Evolutionary conservation across 1,140 invertebrate species (phyloP).

Genomic region (Teleopsis dalmanni): DNA sequence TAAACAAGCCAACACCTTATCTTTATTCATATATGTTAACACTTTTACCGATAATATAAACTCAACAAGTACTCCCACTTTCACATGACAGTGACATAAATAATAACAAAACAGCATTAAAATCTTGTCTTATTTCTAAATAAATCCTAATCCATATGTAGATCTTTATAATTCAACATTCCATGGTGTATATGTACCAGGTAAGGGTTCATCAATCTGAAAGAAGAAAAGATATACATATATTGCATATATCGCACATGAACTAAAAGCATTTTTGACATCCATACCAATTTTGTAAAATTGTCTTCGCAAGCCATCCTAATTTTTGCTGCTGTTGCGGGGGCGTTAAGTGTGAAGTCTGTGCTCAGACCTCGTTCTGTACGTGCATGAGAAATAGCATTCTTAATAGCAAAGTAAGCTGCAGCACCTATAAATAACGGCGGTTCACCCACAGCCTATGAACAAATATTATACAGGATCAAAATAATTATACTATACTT

Average conservation of each 20-base stretch:
- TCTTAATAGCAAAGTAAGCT: constrained; percentile 83
- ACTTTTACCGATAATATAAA: too few species aligned
- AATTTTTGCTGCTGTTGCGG: constrained; percentile 81
- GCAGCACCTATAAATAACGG: constrained; percentile 83
- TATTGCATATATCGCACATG: constrained; percentile 41
- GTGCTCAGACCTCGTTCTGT: constrained; percentile 54
- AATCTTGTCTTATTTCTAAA: too few species aligned
- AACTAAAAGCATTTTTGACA: not conserved
- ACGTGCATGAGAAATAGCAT: constrained; percentile 76
- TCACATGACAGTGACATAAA: too few species aligned
- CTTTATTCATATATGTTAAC: too few species aligned
- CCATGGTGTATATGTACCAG: constrained; percentile 49
- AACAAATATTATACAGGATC: not conserved
- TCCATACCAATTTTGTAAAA: constrained; percentile 74
- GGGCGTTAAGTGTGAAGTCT: constrained; percentile 71
- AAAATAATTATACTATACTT: not conserved
- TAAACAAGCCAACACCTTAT: too few species aligned
- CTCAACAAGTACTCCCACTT: too few species aligned
- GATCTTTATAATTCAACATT: constrained; percentile 47
- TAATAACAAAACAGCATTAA: too few species aligned
- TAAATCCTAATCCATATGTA: too few species aligned
- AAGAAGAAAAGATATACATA: constrained; percentile 23
- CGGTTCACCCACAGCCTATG: constrained; percentile 84
- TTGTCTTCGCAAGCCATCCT: constrained; percentile 83
- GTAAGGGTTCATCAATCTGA: constrained; percentile 44